Evolutionary conservation across 2,888 invertebrate species (phyloP).

Genomic region (Agriopis leucophaearia): DNA sequence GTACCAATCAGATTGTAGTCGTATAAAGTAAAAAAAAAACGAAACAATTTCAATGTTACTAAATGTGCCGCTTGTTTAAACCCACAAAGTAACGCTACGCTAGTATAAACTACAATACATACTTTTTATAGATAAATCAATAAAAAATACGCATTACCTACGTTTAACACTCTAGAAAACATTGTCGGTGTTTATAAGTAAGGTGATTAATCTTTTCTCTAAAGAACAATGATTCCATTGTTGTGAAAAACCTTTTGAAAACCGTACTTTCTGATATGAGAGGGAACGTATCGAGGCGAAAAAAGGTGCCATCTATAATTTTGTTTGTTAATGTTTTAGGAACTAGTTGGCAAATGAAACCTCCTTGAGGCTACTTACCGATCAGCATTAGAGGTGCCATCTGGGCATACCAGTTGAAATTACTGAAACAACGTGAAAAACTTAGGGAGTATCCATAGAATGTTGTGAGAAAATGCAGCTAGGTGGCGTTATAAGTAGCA

Average conservation of each 20-base stretch:
- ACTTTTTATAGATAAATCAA: too few relatives aligned
- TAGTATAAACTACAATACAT: too few relatives aligned
- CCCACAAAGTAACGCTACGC: too few relatives aligned
- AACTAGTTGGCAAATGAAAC: background rate
- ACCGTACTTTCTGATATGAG: background rate
- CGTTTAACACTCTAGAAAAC: background rate
- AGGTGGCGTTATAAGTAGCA: slow-evolving; percentile 23
- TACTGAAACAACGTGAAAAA: slow-evolving; percentile 11
- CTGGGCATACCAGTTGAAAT: background rate
- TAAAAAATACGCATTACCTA: too few relatives aligned
- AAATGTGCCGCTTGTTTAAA: too few relatives aligned
- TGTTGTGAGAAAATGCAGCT: slow-evolving; percentile 17
- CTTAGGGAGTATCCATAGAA: background rate
- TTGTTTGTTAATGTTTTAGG: slow-evolving; percentile 3
- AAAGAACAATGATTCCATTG: slow-evolving; percentile 13
- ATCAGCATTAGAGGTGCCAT: slow-evolving; percentile 25
- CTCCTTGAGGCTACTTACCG: background rate
- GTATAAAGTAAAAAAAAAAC: too few relatives aligned
- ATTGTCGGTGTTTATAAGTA: slow-evolving; percentile 9
- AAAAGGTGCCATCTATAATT: slow-evolving; percentile 32
- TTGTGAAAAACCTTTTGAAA: slow-evolving; percentile 1
- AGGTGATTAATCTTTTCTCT: background rate
- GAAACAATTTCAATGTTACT: too few relatives aligned
- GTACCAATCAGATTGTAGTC: too few relatives aligned
- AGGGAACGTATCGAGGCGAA: background rate